phyloP scores from a whole-genome alignment of 2,797 vertebrate genomes.

The Rhabdomys pumilio region DNA sequence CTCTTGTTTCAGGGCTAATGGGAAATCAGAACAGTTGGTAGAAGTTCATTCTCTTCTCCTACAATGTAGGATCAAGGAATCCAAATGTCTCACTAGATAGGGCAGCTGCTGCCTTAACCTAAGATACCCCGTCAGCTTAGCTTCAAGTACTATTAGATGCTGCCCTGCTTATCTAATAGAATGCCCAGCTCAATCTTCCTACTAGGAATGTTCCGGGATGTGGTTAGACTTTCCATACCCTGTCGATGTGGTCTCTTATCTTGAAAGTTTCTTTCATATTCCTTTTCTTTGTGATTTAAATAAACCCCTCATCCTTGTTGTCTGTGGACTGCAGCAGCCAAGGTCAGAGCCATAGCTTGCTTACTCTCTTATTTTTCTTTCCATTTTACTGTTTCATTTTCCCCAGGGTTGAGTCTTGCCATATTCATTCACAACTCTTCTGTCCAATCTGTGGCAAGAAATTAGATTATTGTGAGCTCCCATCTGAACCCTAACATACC shows the following conservation, averaged over 20 bases:
- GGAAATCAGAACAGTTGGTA: not conserved
- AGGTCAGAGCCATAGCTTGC: not conserved
- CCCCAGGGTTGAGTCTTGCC: slow-evolving; percentile 1
- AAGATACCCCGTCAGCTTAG: not conserved
- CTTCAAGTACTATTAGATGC: slow-evolving; percentile 66
- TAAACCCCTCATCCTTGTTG: not conserved
- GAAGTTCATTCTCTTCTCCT: not conserved
- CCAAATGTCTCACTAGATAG: not conserved
- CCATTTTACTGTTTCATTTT: not conserved
- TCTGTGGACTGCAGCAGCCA: not conserved
- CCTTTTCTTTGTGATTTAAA: slow-evolving; percentile 47
- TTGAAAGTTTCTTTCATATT: slow-evolving; percentile 20
- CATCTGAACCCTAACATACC: not conserved
- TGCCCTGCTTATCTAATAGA: slow-evolving; percentile 64
- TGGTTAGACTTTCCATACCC: not conserved
- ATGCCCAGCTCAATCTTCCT: not conserved
- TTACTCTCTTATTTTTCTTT: slow-evolving; percentile 28
- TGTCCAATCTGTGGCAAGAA: not conserved
- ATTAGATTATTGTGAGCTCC: not conserved
- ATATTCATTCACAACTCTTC: not conserved
- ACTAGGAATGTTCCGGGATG: not conserved
- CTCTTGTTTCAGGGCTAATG: not conserved
- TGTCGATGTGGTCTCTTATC: not conserved
- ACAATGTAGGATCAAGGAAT: not conserved
- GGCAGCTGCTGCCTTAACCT: not conserved